Evolutionary conservation across 1,140 invertebrate genomes (phyloP), one percentile per base, ranked within the genome.

Genomic region (Meloidogyne exigua): DNA sequence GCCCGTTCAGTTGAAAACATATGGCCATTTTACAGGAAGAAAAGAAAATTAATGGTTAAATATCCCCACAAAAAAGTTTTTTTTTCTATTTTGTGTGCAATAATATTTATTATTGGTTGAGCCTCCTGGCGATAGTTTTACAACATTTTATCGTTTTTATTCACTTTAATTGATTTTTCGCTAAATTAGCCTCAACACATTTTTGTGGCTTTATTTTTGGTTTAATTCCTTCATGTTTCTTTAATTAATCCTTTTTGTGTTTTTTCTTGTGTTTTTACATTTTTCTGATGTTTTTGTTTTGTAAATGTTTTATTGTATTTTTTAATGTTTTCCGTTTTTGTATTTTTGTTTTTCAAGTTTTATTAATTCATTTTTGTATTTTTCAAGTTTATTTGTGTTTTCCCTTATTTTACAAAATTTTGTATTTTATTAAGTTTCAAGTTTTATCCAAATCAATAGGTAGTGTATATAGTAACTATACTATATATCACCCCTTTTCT

Each of bases 141-240:
- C 49, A 57, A 57, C 49, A 57, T 21, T 57, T 57, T 57, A 49
- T 57, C n/a, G 49, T 57, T 57, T 32, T 32, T n/a, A 32, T 32
- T 32, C 7, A 32, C 28, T 32, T 3, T 57, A 57, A 57, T 57
- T 57, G 49, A 57, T 57, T 57, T 57, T 57, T 57, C 49, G 49
- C 49, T 57, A 21, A 57, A 57, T 57, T 57, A 57, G 49, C 42
- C 57, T 72, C 23, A 23, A 72, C 39, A 57, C 36, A 39, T 39
- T 39, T 39, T 39, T 39, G 36, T 12, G 68, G 49, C 25, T 49
- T 49, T 18, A 44, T 18, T 18, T n/a, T 9, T 57, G 49, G 18
- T 57, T 57, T 57, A n/a, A 15, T 9, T n/a, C 7, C 13, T 57
- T 57, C 5, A 4, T 57, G 49, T 57, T n/a, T 57, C 21, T 57